These are phyloP conservation scores for Protonemura montana DNA, from an alignment of 2,888 invertebrate species.

Conservation along the genomic window DNA sequence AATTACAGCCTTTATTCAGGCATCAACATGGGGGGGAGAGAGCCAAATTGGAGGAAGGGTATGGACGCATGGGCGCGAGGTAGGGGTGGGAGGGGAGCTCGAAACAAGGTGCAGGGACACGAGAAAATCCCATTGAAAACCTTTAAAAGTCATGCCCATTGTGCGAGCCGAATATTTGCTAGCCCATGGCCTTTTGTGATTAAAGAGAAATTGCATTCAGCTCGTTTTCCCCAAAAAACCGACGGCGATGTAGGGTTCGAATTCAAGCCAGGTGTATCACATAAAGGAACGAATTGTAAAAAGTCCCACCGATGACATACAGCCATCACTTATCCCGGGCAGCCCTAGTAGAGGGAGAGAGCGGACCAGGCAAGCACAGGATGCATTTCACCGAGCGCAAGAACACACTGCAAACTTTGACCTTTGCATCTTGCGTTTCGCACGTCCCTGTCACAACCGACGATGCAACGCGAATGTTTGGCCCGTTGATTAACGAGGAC, in stretches of 20 bases:
- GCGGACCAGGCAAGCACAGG: not conserved
- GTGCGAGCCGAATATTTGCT: not conserved
- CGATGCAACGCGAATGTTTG: not conserved
- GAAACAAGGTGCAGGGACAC: not conserved
- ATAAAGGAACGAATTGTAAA: not conserved
- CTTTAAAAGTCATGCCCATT: not conserved
- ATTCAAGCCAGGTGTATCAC: not conserved
- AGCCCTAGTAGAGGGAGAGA: not conserved
- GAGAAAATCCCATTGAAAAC: not conserved
- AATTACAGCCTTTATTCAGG: conserved; percentile 19
- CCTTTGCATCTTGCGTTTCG: not conserved
- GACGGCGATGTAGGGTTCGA: not conserved
- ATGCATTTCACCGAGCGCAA: not conserved
- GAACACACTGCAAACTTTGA: not conserved
- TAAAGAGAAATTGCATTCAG: not conserved
- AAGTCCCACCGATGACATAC: not conserved
- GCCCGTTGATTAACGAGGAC: conserved; percentile 23
- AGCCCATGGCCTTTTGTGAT: not conserved
- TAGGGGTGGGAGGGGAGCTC: not conserved
- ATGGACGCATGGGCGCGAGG: not conserved
- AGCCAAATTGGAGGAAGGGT: not conserved
- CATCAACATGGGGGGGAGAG: not conserved
- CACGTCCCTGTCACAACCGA: not conserved
- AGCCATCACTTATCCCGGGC: not conserved
- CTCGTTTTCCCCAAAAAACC: not conserved